Evolutionary conservation across 2,888 invertebrate species (phyloP).

Genomic region (Drosophila maculinotata): DNA sequence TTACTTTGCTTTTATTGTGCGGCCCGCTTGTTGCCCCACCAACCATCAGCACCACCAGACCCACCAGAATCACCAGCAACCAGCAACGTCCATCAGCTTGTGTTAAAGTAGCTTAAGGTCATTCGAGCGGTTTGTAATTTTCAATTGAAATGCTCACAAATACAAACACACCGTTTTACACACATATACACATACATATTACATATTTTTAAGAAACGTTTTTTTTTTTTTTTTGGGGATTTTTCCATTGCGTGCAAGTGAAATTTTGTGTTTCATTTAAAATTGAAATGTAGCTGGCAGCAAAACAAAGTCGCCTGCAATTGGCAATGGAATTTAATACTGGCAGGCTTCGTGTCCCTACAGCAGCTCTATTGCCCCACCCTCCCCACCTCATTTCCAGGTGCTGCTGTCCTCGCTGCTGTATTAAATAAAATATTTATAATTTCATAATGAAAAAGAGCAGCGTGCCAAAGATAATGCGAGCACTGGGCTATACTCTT

Average conservation of each 20-base stretch:
- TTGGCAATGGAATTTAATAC: conserved; percentile 66
- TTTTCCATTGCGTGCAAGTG: conserved; percentile 52
- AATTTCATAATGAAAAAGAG: conserved; percentile 68
- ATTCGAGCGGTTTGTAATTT: conserved; percentile 70
- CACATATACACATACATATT: conserved; percentile 3
- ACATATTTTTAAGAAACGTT: conserved; percentile 4
- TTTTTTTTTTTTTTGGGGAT: conserved; percentile 11
- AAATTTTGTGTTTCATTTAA: conserved; percentile 67
- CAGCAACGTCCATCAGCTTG: conserved; percentile 30
- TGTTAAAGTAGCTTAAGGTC: conserved; percentile 70
- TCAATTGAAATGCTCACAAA: conserved; percentile 65
- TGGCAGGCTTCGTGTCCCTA: conserved; percentile 21
- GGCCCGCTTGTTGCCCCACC: conserved; percentile 9
- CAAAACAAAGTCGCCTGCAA: conserved; percentile 61
- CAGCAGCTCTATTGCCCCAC: not conserved
- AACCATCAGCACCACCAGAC: not conserved
- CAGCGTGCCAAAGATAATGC: conserved; percentile 49
- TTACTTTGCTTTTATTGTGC: conserved; percentile 56
- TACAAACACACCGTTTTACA: conserved; percentile 22
- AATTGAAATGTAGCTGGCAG: conserved; percentile 68
- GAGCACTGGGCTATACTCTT: conserved; percentile 22
- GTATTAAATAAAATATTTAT: conserved; percentile 68
- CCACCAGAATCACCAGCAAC: not conserved
- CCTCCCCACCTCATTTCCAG: not conserved
- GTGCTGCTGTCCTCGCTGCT: conserved; percentile 36